phyloP scores from a whole-genome alignment of 2,797 vertebrate genomes.

The Allochrocebus solatus region DNA sequence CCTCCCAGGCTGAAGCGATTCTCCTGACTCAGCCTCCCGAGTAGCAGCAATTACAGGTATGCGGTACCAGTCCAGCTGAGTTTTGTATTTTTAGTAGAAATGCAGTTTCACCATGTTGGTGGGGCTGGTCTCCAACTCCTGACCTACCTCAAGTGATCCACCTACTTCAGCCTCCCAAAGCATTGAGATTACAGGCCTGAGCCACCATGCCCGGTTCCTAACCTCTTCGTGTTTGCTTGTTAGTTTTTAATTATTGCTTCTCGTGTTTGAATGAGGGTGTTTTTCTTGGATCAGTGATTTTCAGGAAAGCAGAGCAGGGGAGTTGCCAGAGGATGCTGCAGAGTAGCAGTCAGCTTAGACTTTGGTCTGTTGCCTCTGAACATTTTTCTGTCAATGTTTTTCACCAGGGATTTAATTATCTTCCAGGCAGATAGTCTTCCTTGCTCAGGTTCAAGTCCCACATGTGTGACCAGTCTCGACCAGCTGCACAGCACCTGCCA shows the following conservation, averaged over 20 bases:
- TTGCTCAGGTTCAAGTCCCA: not conserved
- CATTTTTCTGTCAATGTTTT: not conserved
- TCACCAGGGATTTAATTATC: not conserved
- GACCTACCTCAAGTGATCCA: not conserved
- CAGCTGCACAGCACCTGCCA: rapidly evolving
- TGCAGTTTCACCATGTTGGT: not conserved
- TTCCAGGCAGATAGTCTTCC: not conserved
- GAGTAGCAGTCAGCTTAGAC: not conserved
- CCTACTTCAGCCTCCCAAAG: not conserved
- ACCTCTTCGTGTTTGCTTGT: not conserved
- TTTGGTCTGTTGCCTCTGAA: not conserved
- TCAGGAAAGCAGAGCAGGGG: not conserved
- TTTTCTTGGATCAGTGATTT: not conserved
- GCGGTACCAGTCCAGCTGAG: not conserved
- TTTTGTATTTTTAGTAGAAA: not conserved
- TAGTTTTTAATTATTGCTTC: not conserved
- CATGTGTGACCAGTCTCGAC: not conserved
- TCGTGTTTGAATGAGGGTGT: not conserved
- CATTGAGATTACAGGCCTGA: not conserved
- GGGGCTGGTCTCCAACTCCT: not conserved
- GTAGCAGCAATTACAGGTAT: not conserved
- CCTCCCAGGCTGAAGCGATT: not conserved
- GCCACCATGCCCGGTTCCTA: rapidly evolving
- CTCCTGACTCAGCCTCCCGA: not conserved
- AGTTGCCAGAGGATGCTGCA: not conserved